Conservation (phyloP, 2,113 vertebrate genomes). For the Mormyrus lacerda region DNA sequence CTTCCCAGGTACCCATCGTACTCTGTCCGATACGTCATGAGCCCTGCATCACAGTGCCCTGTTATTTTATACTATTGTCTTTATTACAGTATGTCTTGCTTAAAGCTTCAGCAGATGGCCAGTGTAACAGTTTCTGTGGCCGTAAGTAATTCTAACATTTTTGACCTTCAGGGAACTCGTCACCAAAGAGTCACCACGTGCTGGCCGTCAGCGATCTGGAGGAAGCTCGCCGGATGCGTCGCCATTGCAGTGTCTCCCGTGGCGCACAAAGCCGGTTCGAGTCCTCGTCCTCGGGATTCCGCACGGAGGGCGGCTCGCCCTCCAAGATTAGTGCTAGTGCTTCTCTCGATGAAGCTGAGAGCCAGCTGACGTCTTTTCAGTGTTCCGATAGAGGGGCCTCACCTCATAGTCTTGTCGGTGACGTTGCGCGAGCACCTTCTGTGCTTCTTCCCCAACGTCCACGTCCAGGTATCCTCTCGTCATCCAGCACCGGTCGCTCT, state of each 20-base stretch:
- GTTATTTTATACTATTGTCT: background rate
- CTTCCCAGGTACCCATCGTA: conserved; percentile 65
- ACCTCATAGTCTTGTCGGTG: conserved; percentile 53
- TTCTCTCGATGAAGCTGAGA: conserved; percentile 38
- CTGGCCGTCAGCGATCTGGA: conserved; percentile 74
- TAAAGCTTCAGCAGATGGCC: background rate
- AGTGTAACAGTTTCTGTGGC: background rate
- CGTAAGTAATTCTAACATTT: background rate
- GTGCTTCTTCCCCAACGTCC: conserved; percentile 51
- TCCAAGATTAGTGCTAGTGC: conserved; percentile 43
- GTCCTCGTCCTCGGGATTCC: conserved; percentile 58
- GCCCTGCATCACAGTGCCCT: background rate
- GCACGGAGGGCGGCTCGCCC: conserved; percentile 46
- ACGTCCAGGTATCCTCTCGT: conserved; percentile 22
- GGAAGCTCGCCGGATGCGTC: conserved; percentile 63
- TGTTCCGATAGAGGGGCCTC: conserved; percentile 41
- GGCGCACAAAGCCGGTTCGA: conserved; percentile 56
- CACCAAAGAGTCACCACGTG: conserved; percentile 70
- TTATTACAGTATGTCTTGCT: background rate
- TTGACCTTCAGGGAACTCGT: conserved; percentile 47
- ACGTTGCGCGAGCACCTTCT: conserved; percentile 54
- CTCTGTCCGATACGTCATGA: background rate
- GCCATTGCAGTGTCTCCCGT: conserved; percentile 51
- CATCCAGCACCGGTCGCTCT: background rate
- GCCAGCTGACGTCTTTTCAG: conserved; percentile 37